These are phyloP conservation scores for Amblyopsis rosae DNA, from an alignment of 2,113 vertebrate genomes.

Conservation along the genomic window DNA sequence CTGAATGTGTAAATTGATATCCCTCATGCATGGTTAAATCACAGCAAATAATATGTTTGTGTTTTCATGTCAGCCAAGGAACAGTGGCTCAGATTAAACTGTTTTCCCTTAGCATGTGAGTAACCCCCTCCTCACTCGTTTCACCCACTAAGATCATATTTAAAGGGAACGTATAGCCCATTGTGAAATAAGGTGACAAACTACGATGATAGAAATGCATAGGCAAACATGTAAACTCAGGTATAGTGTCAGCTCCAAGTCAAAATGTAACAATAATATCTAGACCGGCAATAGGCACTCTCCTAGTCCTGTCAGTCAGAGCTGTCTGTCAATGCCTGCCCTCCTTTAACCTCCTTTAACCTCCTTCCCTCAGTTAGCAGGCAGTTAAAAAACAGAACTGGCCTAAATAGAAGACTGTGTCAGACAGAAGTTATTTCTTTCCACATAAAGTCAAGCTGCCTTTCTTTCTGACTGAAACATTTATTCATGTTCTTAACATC, in stretches of 20 bases:
- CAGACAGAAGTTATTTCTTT: conserved; percentile 25
- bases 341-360: too few relatives aligned
- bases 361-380: too few relatives aligned
- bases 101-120: conserved; percentile 26
- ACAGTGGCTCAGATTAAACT: conserved; percentile 55
- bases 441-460: conserved; percentile 8
- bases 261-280: conserved; percentile 5
- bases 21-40: conserved; percentile 43
- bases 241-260: conserved; percentile 3
- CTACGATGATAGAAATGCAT: too few relatives aligned
- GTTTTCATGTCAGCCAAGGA: conserved; percentile 58
- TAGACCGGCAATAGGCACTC: too few relatives aligned
- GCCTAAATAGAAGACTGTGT: background rate
- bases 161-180: background rate
- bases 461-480: background rate
- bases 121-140: background rate
- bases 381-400: too few relatives aligned
- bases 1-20: conserved; percentile 40
- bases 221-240: too few relatives aligned
- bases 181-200: too few relatives aligned
- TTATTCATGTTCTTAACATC: background rate
- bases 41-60: conserved; percentile 60
- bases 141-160: background rate
- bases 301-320: too few relatives aligned
- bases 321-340: too few relatives aligned